phyloP scores from a whole-genome alignment of 2,888 invertebrate genomes.

The Xestia sexstrigata region DNA sequence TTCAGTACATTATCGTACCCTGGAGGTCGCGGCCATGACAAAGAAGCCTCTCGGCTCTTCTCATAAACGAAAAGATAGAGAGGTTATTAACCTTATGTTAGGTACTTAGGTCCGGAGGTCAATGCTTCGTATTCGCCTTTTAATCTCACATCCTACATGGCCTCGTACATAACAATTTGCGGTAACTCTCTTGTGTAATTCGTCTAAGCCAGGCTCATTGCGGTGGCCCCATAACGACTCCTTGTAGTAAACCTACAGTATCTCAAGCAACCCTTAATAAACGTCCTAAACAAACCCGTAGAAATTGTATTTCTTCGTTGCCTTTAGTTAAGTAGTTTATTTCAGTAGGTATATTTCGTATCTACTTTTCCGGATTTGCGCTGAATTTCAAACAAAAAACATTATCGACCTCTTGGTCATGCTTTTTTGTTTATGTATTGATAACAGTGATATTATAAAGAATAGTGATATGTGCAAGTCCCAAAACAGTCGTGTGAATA shows the following conservation, averaged over 20 bases:
- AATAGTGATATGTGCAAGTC: conserved; percentile 16
- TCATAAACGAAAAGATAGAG: conserved; percentile 21
- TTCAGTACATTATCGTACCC: conserved; percentile 24
- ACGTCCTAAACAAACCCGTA: conserved; percentile 39
- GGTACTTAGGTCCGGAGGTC: conserved; percentile 33
- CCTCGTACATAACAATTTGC: conserved; percentile 37
- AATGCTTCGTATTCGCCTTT: conserved; percentile 35
- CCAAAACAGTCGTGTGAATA: conserved; percentile 17
- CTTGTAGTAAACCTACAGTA: conserved; percentile 19
- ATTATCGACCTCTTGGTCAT: conserved; percentile 30
- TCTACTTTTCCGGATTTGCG: conserved; percentile 41
- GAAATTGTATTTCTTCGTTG: conserved; percentile 7
- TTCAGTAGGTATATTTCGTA: conserved; percentile 29
- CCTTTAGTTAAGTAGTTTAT: conserved; percentile 11
- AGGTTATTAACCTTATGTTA: conserved; percentile 51
- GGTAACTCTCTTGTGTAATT: conserved; percentile 33
- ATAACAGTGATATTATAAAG: conserved; percentile 24
- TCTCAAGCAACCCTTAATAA: conserved; percentile 31
- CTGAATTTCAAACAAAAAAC: conserved; percentile 34
- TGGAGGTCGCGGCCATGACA: conserved; percentile 12
- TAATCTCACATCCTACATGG: conserved; percentile 23
- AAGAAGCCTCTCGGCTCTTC: conserved; percentile 15
- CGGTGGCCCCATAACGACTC: conserved; percentile 36
- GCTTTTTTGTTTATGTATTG: conserved; percentile 29
- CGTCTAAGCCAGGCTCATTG: conserved; percentile 35